Evolutionary conservation across 2,113 vertebrate species (phyloP).

Genomic region (Ciconia boyciana): DNA sequence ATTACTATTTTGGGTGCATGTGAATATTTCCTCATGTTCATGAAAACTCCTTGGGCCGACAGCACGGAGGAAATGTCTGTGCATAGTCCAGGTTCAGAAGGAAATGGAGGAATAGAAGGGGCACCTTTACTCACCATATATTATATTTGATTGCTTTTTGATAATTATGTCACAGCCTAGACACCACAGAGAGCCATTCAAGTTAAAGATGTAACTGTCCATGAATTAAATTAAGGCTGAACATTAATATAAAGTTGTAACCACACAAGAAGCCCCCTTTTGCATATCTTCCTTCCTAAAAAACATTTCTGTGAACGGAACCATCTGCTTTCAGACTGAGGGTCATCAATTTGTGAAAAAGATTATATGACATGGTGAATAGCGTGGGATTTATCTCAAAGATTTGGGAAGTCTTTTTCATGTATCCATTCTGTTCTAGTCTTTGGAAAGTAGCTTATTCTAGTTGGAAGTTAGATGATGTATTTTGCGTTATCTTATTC

Average conservation of each 20-base stretch:
- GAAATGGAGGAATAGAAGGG: not conserved
- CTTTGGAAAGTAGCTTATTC: not conserved
- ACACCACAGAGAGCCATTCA: not conserved
- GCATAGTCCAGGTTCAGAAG: not conserved
- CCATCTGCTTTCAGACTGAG: not conserved
- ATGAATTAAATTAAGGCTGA: not conserved
- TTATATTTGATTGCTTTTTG: not conserved
- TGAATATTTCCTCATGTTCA: not conserved
- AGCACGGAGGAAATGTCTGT: not conserved
- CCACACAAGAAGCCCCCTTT: fast-evolving
- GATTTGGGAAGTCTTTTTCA: not conserved
- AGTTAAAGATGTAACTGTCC: not conserved
- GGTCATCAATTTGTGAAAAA: not conserved
- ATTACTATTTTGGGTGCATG: not conserved
- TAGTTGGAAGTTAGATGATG: not conserved
- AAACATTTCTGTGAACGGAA: not conserved
- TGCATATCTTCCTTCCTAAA: not conserved
- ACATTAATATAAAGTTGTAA: not conserved
- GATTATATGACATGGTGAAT: not conserved
- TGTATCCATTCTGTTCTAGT: not conserved
- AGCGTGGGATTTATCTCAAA: not conserved
- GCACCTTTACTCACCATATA: not conserved
- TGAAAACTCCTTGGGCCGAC: not conserved
- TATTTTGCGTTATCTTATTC: not conserved
- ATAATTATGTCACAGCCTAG: not conserved